Percentiles rank a stretch among this genome's conserved stretches.
Evolutionary conservation across 2,888 invertebrate genomes (phyloP).

Genomic region (Alloplasta piceator): DNA sequence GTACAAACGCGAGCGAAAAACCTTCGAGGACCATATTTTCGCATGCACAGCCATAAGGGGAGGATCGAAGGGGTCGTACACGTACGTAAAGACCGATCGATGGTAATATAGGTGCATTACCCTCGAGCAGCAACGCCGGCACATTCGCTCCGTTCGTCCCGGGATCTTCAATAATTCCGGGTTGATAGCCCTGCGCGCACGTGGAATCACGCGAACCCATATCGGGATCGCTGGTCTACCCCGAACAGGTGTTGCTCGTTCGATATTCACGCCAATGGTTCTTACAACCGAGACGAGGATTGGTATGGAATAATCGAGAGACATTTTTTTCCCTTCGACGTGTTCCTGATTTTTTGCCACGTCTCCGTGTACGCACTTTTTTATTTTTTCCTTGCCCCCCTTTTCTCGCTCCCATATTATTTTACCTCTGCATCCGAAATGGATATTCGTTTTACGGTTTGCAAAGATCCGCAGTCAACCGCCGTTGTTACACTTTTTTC

Average conservation of each 20-base stretch:
- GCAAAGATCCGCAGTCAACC: not conserved
- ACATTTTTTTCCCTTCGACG: slow-evolving; percentile 10
- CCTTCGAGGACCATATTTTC: slow-evolving; percentile 44
- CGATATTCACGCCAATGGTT: slow-evolving; percentile 46
- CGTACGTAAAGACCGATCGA: slow-evolving; percentile 64
- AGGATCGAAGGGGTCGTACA: not conserved
- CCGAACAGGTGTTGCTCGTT: slow-evolving; percentile 70
- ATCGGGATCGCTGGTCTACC: slow-evolving; percentile 39
- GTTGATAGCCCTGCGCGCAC: slow-evolving; percentile 69
- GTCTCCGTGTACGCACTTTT: not conserved
- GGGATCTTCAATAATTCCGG: slow-evolving; percentile 76
- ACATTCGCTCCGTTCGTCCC: slow-evolving; percentile 59
- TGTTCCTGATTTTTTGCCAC: no score
- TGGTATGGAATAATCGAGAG: not conserved
- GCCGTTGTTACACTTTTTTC: no score
- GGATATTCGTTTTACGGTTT: not conserved
- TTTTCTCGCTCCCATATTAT: not conserved
- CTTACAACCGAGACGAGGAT: no score
- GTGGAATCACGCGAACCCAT: slow-evolving; percentile 73
- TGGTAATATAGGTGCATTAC: slow-evolving; percentile 73
- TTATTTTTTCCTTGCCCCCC: not conserved
- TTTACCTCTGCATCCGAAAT: slow-evolving; percentile 18
- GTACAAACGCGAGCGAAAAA: not conserved
- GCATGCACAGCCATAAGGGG: slow-evolving; percentile 13
- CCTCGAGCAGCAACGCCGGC: slow-evolving; percentile 56